Base-by-base conservation (phyloP, 92 coral and sea anemone species). In the Phenganax stokvisi region DNA sequence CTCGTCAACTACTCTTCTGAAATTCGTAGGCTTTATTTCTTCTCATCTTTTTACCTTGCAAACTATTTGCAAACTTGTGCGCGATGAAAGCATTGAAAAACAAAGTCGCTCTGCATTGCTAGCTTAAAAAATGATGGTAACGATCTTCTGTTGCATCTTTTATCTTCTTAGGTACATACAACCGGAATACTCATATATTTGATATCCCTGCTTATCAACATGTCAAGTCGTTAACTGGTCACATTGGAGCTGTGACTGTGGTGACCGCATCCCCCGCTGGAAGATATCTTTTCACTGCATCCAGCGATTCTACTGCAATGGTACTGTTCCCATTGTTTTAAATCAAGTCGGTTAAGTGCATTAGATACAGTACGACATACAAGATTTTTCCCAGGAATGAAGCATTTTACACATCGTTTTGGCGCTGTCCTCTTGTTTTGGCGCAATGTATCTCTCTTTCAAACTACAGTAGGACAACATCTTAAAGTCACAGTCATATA, bases 291-390 rank as follows among this genome's bases (percentile, higher is more conserved):
- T 96, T 96, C 85, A 92, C 99, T 7, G 99, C 97, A 10, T 96
- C 99, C 6, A 92, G 90, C 72, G 99, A 96, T 75, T 92, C 93
- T 63, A 96, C 99, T 5, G 99, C 92, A 59, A 93, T 92, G 99
- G 99, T 96, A 89, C 37, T 37, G 30, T 20, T 29, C 7, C 10
- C 8, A 51, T 20, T 20, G 25, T 20, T 20, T 20, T 20, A 20
- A 20, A 20, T n/a, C 61, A 56, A 44, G 17, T 47, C 30, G 25
- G 56, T 25, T 72, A 54, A 15, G 13, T 8, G 47, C 30, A 3
- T 72, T 17, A 3, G 51, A 72, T 25, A 72, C 58, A 54, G 51
- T 37, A 37, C 47, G 47, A 37, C 3, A 37, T 37, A 37, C 47
- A 37, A 37, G 47, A 37, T 37, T 37, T 37, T 37, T 37, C 5